Evolutionary conservation across 2,797 vertebrate species (phyloP).

Genomic region (Euphonia xanthogaster): DNA sequence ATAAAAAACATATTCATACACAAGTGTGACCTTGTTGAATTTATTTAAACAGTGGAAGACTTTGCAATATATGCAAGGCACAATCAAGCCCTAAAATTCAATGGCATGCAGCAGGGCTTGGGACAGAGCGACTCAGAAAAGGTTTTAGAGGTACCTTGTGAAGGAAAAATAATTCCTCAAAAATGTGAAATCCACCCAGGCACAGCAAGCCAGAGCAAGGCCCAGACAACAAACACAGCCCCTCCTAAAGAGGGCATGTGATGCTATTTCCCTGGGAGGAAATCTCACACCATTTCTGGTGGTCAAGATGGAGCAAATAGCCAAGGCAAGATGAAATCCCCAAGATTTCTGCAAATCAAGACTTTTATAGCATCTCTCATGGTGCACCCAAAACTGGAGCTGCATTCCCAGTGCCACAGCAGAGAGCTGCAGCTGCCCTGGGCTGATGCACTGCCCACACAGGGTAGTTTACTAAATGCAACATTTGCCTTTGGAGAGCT

Average conservation of each 20-base stretch:
- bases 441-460: fast-evolving
- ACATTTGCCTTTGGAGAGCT: background rate
- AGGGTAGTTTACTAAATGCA: background rate
- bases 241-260: background rate
- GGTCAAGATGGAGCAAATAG: background rate
- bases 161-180: background rate
- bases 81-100: background rate
- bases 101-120: background rate
- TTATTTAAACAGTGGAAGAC: background rate
- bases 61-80: constrained; percentile 8
- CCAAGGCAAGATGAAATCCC: background rate
- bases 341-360: background rate
- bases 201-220: background rate
- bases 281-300: background rate
- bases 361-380: background rate
- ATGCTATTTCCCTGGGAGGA: background rate
- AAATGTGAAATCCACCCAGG: background rate
- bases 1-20: background rate
- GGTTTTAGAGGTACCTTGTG: background rate
- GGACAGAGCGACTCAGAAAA: background rate
- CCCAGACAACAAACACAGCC: background rate
- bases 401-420: background rate
- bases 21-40: background rate
- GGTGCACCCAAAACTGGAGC: background rate
- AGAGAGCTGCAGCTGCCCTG: background rate